Base-by-base conservation (phyloP, 2,797 vertebrate species). In the Heteromormyrus szaboi region DNA sequence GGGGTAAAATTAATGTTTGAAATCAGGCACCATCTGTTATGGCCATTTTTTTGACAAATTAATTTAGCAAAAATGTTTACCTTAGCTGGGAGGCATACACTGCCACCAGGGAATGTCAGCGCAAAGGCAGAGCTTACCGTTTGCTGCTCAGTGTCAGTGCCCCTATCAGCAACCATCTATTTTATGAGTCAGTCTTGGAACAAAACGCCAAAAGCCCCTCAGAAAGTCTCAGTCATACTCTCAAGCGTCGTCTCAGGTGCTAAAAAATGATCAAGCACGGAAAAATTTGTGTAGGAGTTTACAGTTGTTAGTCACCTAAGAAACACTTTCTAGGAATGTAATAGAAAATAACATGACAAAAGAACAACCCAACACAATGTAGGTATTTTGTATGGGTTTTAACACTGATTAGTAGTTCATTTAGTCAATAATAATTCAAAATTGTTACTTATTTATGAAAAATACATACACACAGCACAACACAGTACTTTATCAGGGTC, bases 11-110 rank as follows among this genome's bases (percentile, higher is more conserved):
- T 84, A 88, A 88, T 85, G 59, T 88, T 86, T 54, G 44, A 76
- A 88, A 88, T 56, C 65, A 89, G 44, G 79, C 79, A 44, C 89
- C 90, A 89, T 89, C 90, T 90, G 89, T 87, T 88, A 88, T n/a
- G 62, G 86, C 25, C 86, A 54, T 88, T 89, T 88, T 65, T 88
- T 88, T 89, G 90, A 91, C 89, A 90, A 89, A 90, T 91, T 89
- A 90, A 91, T 91, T 90, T 91, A 85, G 41, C 59, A 89, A 86
- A 90, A 89, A 88, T 87, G 88, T 85, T 90, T 89, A 89, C 87
- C 85, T 88, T 88, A 87, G 68, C 56, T 90, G 84, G 51, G 22
- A 85, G 81, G 53, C 33, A 29, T 62, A 48, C 59, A 37, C 48
- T 44, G 72, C 72, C 88, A 37, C 88, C 22, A 41, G 88, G 88